These are phyloP conservation scores for Anoplopoma fimbria DNA, from an alignment of 2,113 vertebrate genomes.

Conservation along the genomic window DNA sequence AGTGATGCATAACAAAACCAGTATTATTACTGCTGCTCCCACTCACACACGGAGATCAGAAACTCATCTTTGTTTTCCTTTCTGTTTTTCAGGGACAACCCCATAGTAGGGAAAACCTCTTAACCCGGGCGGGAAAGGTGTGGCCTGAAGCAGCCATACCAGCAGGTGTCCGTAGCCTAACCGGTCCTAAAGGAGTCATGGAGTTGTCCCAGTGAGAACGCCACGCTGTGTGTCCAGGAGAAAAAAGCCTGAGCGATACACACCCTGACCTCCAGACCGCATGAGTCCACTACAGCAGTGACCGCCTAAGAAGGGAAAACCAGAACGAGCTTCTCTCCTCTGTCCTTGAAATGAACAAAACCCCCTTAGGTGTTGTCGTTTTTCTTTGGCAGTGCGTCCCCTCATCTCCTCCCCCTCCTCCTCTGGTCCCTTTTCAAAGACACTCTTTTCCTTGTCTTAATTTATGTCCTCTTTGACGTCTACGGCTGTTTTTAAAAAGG, in stretches of 20 bases:
- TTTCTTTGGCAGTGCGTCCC: slow-evolving; percentile 9
- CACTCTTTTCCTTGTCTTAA: slow-evolving; percentile 34
- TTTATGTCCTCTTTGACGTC: slow-evolving; percentile 51
- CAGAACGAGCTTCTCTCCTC: slow-evolving; percentile 25
- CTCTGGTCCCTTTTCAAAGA: slow-evolving; percentile 33
- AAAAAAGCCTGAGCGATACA: slow-evolving; percentile 19
- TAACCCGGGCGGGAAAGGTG: slow-evolving; percentile 70
- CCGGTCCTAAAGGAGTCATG: slow-evolving; percentile 22
- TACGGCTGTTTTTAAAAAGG: slow-evolving; percentile 62
- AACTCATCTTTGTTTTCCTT: not conserved
- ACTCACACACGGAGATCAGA: not conserved
- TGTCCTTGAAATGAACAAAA: slow-evolving; percentile 21
- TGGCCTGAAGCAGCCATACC: slow-evolving; percentile 50
- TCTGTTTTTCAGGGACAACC: slow-evolving; percentile 89
- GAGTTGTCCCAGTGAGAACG: slow-evolving; percentile 22
- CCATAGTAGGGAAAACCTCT: slow-evolving; percentile 93
- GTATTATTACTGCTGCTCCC: not conserved
- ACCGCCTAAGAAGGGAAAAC: slow-evolving; percentile 28
- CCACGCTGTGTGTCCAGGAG: slow-evolving; percentile 26
- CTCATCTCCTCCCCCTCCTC: slow-evolving; percentile 7
- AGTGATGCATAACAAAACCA: not conserved
- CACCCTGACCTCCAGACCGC: slow-evolving; percentile 52
- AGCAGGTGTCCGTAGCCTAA: slow-evolving; percentile 32
- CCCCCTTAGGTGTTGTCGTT: slow-evolving; percentile 12
- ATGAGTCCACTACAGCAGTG: slow-evolving; percentile 47